Evolutionary conservation across 2,797 vertebrate genomes (phyloP), one percentile per base, ranked within the genome.

Genomic region (Decapterus maruadsi): DNA sequence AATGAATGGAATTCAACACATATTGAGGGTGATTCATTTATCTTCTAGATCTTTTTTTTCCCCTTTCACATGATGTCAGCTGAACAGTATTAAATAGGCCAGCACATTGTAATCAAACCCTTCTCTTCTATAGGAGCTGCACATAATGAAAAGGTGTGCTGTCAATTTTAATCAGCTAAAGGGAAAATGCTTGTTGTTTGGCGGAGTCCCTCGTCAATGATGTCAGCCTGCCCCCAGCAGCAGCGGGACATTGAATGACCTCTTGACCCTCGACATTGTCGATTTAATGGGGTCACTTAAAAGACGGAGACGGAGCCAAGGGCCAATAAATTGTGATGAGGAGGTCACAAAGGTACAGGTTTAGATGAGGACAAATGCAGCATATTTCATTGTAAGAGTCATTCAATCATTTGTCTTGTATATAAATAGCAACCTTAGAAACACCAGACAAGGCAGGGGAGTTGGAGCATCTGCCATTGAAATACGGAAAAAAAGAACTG

Each of bases 101-200:
- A 61, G 68, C 22, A 59, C 29, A 54, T 54, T 65, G 68, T 61
- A 65, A 78, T 81, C 46, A 80, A 63, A 78, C 63, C 31, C 1
- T 9, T 72, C 5, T 71, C 36, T 62, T 13, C 16, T 58, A 20
- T 34, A 80, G 10, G 36, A 76, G 62, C 40, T 59, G 46, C 22
- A 11, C 22, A 50, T 54, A 59, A 84, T 83, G 31, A 86, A 77
- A 83, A 54, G 57, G 13, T 55, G 13, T 38, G 26, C 17, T 78
- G 77, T 84, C 65, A 53, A 54, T 80, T 87, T 83, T 80, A 79
- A 89, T 88, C 75, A 82, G 64, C 60, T 63, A 43, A 81, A 85
- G 61, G 42, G 14, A 73, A 83, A 78, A 82, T 29, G 40, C 43
- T 17, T 17, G 65, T 81, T 75, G 45, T 69, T 78, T 48, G 14